phyloP scores from a whole-genome alignment of 2,797 vertebrate genomes.

The Danionella dracula region DNA sequence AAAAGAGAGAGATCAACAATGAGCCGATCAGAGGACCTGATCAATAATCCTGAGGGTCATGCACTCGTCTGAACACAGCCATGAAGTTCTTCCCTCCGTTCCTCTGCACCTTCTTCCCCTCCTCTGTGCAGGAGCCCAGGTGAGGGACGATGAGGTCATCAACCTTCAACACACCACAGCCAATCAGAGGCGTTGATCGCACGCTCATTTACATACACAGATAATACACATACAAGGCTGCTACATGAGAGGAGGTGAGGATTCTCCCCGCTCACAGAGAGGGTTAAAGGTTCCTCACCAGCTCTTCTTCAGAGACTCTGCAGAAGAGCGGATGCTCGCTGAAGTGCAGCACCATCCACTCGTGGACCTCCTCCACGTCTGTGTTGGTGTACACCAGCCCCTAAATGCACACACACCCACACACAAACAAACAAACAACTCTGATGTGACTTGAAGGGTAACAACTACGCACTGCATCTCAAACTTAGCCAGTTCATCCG shows the following conservation, averaged over 20 bases:
- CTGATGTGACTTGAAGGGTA: no score
- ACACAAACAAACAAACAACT: background rate
- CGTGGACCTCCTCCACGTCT: conserved; percentile 84
- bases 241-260: no score
- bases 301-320: conserved; percentile 70
- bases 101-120: conserved; percentile 88
- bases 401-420: conserved; percentile 54
- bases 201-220: no score
- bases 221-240: no score
- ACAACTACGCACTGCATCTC: no score
- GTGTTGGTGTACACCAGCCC: conserved; percentile 89
- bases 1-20: no score
- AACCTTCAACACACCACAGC: conserved; percentile 54
- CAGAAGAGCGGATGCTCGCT: conserved; percentile 81
- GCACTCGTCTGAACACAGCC: conserved; percentile 78
- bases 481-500: no score
- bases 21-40: no score
- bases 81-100: conserved; percentile 83
- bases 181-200: background rate
- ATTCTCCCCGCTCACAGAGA: no score
- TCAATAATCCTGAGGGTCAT: conserved; percentile 48
- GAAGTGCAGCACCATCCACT: conserved; percentile 89
- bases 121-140: conserved; percentile 82
- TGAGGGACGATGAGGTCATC: conserved; percentile 74
- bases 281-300: no score